Conservation (phyloP, 30 jellyfish, hydroid and myxozoan species). For the Hydractinia symbiolongicarpus region DNA sequence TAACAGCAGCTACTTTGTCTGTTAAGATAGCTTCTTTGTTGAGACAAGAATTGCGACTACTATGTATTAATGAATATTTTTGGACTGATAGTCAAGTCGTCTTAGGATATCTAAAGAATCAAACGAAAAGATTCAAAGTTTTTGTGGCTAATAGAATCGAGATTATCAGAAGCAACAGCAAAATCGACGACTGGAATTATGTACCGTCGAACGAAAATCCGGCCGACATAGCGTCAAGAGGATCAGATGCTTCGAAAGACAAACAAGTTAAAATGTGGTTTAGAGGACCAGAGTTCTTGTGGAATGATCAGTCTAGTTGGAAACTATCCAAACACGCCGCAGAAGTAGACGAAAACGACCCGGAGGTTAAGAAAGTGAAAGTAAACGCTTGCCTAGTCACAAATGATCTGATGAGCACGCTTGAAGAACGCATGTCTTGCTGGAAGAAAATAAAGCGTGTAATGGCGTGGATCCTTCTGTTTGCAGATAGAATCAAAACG, state of each 20-base stretch:
- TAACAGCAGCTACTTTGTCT: slow-evolving; percentile 26
- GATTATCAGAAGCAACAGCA: slow-evolving; percentile 21
- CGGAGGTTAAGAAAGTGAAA: no score
- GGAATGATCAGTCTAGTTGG: no score
- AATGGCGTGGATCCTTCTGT: no score
- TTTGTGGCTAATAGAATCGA: slow-evolving; percentile 34
- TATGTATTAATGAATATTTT: neutral
- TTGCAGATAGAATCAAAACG: no score
- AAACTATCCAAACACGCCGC: no score
- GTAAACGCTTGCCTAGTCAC: no score
- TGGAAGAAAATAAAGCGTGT: no score
- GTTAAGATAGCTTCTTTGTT: slow-evolving; percentile 11
- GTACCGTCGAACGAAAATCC: slow-evolving; percentile 23
- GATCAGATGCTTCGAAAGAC: no score
- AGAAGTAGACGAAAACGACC: no score
- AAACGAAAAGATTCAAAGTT: slow-evolving; percentile 22
- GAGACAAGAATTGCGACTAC: neutral
- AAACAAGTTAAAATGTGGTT: no score
- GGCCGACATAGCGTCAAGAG: slow-evolving; percentile 21
- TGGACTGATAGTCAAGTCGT: slow-evolving; percentile 28
- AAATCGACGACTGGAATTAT: slow-evolving; percentile 20
- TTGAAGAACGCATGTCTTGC: no score
- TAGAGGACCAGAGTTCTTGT: no score
- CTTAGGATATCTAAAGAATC: slow-evolving; percentile 16
- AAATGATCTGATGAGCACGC: slow-evolving; percentile 12